Base-by-base conservation (phyloP, 2,888 invertebrate species). In the Allygus modestus region DNA sequence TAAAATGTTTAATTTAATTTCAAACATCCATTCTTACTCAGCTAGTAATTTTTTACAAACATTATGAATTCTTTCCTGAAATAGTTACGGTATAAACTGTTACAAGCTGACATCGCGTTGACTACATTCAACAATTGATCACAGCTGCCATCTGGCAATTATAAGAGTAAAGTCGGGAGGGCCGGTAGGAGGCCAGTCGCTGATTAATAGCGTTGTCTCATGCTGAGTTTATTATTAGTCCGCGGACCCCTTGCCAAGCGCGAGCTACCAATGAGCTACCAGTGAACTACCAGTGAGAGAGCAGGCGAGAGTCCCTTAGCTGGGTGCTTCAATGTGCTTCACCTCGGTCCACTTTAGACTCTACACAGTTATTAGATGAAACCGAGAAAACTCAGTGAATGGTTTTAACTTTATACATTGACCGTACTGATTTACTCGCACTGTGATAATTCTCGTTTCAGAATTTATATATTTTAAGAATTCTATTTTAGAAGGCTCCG, bases 171-270 rank as follows among this genome's bases (percentile, higher is more conserved):
- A 58, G 31, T n/a, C 73, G 20, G 43, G 26, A 23, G 43, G 73
- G 2, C 2, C 17, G 31, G 23, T 9, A 20, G 46, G 46, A 1
- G 7, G 26, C 77, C 33, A 43, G 71, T 26, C 1, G 20, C 17
- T 73, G 31, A 73, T 33, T 73, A 37, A 23, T 73, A 23, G 26
- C 17, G 9, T 28, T 51, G 77, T 77, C 77, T 77, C 77, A 54
- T 31, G 33, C 77, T 77, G 54, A 51, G 77, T 77, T 77, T 77
- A 77, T 77, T 77, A 77, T 51, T 77, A 77, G 77, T 20, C 20
- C 31, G 51, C 4, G 77, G 46, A 77, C 77, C 77, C 51, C 77
- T 75, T 77, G 77, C 77, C 77, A 77, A 77, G 51, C 33, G 7
- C 23, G 7, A 4, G 51, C 58, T 58, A 26, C 58, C 33, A 17